Conservation (phyloP, 2,113 vertebrate species). For the Meriones unguiculatus region DNA sequence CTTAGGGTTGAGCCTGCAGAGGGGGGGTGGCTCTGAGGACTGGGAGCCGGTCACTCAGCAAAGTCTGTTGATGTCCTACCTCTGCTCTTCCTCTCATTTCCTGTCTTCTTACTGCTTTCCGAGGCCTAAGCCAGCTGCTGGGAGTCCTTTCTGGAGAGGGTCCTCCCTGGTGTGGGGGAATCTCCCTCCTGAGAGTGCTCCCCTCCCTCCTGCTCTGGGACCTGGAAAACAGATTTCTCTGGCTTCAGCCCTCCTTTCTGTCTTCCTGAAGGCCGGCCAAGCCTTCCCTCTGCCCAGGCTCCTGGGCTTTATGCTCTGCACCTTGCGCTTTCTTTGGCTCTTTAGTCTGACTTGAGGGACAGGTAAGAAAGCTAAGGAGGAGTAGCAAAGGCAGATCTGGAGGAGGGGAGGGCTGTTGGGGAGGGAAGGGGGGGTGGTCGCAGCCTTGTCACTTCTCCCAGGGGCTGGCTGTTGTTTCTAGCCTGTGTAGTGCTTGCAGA, state of each 20-base stretch:
- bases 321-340: background rate
- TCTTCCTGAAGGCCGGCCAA: no score
- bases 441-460: constrained; percentile 39
- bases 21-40: background rate
- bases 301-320: background rate
- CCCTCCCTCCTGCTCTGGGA: background rate
- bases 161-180: background rate
- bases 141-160: background rate
- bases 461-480: constrained; percentile 68
- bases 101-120: background rate
- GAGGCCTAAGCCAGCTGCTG: background rate
- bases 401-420: background rate
- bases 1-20: constrained; percentile 38
- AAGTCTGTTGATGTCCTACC: background rate
- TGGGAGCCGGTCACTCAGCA: background rate
- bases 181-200: background rate
- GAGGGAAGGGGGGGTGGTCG: constrained; percentile 3
- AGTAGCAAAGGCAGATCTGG: background rate
- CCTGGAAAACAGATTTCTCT: background rate
- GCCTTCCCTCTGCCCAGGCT: background rate
- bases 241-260: background rate
- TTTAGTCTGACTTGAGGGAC: background rate
- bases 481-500: constrained; percentile 53
- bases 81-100: background rate
- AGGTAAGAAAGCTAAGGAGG: constrained; percentile 6